phyloP scores from a whole-genome alignment of 2,888 invertebrate genomes.

The Latrodectus elegans region DNA sequence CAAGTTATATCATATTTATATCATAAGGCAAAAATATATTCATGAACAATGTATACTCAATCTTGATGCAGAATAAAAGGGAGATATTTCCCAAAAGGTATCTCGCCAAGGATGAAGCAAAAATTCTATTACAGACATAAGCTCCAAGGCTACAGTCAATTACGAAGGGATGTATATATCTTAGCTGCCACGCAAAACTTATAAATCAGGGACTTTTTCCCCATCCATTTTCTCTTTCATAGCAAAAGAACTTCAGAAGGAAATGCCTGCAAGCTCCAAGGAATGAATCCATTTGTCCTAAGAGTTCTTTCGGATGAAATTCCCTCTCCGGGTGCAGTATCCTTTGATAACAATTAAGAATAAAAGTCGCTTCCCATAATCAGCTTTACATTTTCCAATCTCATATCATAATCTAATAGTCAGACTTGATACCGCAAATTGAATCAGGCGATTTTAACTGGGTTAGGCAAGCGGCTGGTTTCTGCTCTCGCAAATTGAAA shows the following conservation, averaged over 20 bases:
- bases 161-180: conserved; percentile 18
- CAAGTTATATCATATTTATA: no score
- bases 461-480: no score
- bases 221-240: neutral
- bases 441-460: conserved; percentile 3
- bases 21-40: no score
- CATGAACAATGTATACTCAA: no score
- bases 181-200: neutral
- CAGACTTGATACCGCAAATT: conserved; percentile 2
- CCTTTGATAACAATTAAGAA: conserved; percentile 45
- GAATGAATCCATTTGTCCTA: conserved; percentile 9
- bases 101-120: conserved; percentile 16
- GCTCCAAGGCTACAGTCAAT: conserved; percentile 45
- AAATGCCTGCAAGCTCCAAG: neutral
- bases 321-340: neutral
- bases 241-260: neutral
- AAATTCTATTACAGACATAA: conserved; percentile 41
- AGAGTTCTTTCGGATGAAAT: neutral
- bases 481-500: neutral
- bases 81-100: conserved; percentile 20
- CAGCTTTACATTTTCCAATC: conserved; percentile 19
- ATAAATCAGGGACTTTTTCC: conserved; percentile 16
- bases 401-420: conserved; percentile 22
- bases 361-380: neutral
- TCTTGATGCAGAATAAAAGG: neutral